Evolutionary conservation across 2,797 vertebrate genomes (phyloP), one percentile per base, ranked within the genome.

Genomic region (Tachyglossus aculeatus): DNA sequence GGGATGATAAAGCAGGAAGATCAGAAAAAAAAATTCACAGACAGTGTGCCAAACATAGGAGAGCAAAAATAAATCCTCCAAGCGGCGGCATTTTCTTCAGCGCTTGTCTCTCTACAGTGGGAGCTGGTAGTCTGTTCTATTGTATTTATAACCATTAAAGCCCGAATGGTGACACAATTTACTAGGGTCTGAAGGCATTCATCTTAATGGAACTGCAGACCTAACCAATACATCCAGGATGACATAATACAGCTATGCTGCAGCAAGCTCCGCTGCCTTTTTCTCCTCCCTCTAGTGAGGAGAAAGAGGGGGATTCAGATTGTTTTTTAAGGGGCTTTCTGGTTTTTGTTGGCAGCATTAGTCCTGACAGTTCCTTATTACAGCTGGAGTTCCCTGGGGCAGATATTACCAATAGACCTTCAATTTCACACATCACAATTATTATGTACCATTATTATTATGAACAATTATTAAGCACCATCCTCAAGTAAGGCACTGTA

Each of bases 281-380:
- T 43, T 66, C 73, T 36, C 38, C 61, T 71, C 52, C 27, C 57
- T 36, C 24, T 79, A 62, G 41, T 54, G 58, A 73, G 44, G 44
- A 19, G 53, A 32, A 24, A 19, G 27, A 43, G 25, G 38, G 38
- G 21, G 10, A 39, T n/a, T n/a, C n/a, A n/a, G n/a, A n/a, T n/a
- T n/a, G n/a, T n/a, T n/a, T n/a, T n/a, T n/a, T n/a, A n/a, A n/a
- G n/a, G n/a, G n/a, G n/a, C n/a, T n/a, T n/a, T n/a, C n/a, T n/a
- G n/a, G n/a, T n/a, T n/a, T n/a, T n/a, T n/a, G n/a, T n/a, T n/a
- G n/a, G n/a, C n/a, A n/a, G n/a, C n/a, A n/a, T n/a, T n/a, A n/a
- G n/a, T n/a, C n/a, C n/a, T n/a, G n/a, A n/a, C n/a, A n/a, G n/a
- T n/a, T n/a, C n/a, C n/a, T n/a, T n/a, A n/a, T n/a, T n/a, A n/a